Evolutionary conservation across 1,140 invertebrate genomes (phyloP).

Genomic region (Microplitis demolitor): DNA sequence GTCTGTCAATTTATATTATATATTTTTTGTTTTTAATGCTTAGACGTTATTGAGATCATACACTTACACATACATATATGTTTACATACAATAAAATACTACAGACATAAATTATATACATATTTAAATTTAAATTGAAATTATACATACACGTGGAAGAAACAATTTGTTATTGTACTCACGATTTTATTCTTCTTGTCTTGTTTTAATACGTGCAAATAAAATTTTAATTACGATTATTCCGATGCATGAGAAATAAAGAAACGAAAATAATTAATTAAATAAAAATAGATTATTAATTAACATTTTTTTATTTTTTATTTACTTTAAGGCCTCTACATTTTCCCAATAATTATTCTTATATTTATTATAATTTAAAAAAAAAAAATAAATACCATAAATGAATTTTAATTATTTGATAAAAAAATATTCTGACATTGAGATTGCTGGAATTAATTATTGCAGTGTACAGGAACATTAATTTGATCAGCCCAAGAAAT

Average conservation of each 20-base stretch:
- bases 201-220: neutral
- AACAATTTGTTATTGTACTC: neutral
- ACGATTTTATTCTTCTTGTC: too few species aligned
- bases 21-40: slow-evolving; percentile 43
- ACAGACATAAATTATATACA: slow-evolving; percentile 14
- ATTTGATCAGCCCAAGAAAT: slow-evolving; percentile 29
- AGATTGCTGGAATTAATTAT: neutral
- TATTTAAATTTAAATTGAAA: too few species aligned
- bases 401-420: too few species aligned
- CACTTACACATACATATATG: slow-evolving; percentile 36
- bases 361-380: slow-evolving; percentile 41
- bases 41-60: slow-evolving; percentile 16
- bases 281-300: too few species aligned
- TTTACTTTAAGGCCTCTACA: slow-evolving; percentile 27
- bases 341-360: slow-evolving; percentile 33
- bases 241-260: slow-evolving; percentile 30
- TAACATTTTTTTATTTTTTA: neutral
- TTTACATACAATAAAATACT: slow-evolving; percentile 14
- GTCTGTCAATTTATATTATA: slow-evolving; percentile 10
- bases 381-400: too few species aligned
- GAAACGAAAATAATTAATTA: neutral
- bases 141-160: slow-evolving; percentile 4
- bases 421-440: too few species aligned
- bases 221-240: slow-evolving; percentile 1
- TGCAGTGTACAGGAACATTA: neutral